Conservation (phyloP, 2,888 invertebrate species). For the Drosophila silvestris region DNA sequence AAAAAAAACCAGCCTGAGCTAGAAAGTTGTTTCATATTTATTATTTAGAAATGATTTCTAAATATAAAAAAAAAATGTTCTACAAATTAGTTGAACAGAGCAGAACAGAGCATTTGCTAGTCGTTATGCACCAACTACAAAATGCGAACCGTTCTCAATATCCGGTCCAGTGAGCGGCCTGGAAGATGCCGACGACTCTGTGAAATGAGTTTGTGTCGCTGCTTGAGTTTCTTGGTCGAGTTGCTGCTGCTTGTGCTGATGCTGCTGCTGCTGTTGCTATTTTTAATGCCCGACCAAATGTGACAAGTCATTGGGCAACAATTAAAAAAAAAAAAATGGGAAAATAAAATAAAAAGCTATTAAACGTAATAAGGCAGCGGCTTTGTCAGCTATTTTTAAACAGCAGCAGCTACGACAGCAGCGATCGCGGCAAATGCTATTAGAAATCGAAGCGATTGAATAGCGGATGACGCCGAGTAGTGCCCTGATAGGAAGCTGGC, state of each 20-base stretch:
- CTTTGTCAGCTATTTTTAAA: conserved; percentile 61
- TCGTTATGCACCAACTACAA: conserved; percentile 10
- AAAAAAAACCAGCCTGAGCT: neutral
- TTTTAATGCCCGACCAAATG: conserved; percentile 67
- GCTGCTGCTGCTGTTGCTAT: conserved; percentile 30
- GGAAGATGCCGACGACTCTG: conserved; percentile 30
- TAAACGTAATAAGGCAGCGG: conserved; percentile 78
- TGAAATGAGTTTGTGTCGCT: conserved; percentile 1
- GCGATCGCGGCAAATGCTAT: conserved; percentile 38
- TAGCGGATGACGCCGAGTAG: conserved; percentile 33
- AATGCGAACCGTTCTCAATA: conserved; percentile 38
- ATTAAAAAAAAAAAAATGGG: conserved; percentile 70
- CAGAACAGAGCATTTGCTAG: conserved; percentile 27
- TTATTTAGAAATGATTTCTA: neutral
- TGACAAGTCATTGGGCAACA: conserved; percentile 81
- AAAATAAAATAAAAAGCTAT: conserved; percentile 71
- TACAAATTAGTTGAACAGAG: neutral
- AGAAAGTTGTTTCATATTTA: neutral
- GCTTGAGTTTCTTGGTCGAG: conserved; percentile 18
- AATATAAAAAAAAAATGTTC: neutral
- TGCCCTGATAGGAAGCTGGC: conserved; percentile 21
- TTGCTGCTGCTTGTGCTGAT: conserved; percentile 5
- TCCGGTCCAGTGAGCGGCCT: conserved; percentile 59
- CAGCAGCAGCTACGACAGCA: conserved; percentile 15
- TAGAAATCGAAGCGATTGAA: conserved; percentile 52